These are phyloP conservation scores for Phenganax marumi DNA, from an alignment of 92 coral and sea anemone genomes.

Conservation along the genomic window DNA sequence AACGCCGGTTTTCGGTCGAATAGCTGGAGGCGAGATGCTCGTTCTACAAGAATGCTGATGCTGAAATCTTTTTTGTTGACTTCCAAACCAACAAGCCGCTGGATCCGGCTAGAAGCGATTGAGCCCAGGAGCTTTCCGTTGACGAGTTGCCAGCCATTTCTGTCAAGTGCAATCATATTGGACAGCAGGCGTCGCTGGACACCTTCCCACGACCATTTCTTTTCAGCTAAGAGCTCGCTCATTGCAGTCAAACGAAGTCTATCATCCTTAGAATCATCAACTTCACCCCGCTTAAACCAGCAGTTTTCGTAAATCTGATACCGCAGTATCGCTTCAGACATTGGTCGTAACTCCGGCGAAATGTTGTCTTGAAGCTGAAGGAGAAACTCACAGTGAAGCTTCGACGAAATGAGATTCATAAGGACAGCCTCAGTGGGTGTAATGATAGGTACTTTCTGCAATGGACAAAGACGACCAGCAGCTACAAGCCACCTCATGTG, in stretches of 20 bases:
- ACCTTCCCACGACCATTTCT: slow-evolving; percentile 45
- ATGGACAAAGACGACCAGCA: slow-evolving; percentile 50
- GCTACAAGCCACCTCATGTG: slow-evolving; percentile 52
- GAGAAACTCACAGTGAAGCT: slow-evolving; percentile 44
- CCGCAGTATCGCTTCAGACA: slow-evolving; percentile 40
- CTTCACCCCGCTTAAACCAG: slow-evolving; percentile 38
- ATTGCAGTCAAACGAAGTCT: slow-evolving; percentile 51
- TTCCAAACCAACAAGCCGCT: slow-evolving; percentile 44
- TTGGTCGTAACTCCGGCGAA: slow-evolving; percentile 38
- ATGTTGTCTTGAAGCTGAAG: slow-evolving; percentile 43
- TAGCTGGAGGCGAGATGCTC: background rate
- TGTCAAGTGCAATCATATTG: slow-evolving; percentile 29
- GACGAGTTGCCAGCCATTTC: slow-evolving; percentile 34
- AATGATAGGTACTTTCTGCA: slow-evolving; percentile 50
- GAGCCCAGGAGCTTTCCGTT: slow-evolving; percentile 33
- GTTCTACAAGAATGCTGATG: slow-evolving; percentile 21
- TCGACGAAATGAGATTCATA: slow-evolving; percentile 32
- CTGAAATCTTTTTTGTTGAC: slow-evolving; percentile 28
- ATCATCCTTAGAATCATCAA: slow-evolving; percentile 31
- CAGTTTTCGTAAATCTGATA: slow-evolving; percentile 48
- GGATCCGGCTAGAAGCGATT: slow-evolving; percentile 43
- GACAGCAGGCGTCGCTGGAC: slow-evolving; percentile 48
- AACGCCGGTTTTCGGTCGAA: slow-evolving; percentile 27
- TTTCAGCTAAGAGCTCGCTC: slow-evolving; percentile 37
- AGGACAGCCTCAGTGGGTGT: slow-evolving; percentile 53